These are phyloP conservation scores for Zoanthus gigantus DNA, from an alignment of 92 coral and sea anemone genomes.

Conservation along the genomic window DNA sequence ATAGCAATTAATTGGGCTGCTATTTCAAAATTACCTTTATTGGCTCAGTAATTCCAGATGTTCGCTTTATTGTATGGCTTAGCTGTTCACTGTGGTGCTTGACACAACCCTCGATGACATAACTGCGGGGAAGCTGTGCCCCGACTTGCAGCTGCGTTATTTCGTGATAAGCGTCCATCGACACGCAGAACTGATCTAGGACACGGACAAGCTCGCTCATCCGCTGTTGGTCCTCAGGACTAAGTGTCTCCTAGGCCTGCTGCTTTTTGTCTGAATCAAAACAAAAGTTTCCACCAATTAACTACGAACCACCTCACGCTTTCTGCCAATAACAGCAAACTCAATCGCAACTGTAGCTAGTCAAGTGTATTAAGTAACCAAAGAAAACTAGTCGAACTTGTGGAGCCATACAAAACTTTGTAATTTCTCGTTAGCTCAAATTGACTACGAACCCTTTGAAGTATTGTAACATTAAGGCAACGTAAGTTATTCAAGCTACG, in stretches of 20 bases:
- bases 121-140: constrained; percentile 20
- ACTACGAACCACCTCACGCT: constrained; percentile 2
- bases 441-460: constrained; percentile 1
- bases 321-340: constrained; percentile 2
- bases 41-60: constrained; percentile 23
- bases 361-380: neutral
- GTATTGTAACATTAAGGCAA: neutral
- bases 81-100: constrained; percentile 18
- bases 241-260: constrained; percentile 25
- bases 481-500: neutral
- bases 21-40: constrained; percentile 30
- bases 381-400: constrained; percentile 7
- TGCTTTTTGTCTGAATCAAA: constrained; percentile 30
- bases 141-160: constrained; percentile 27
- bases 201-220: constrained; percentile 31
- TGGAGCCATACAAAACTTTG: neutral
- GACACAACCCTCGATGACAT: constrained; percentile 16
- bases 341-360: neutral
- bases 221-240: constrained; percentile 30
- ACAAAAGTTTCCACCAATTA: constrained; percentile 5
- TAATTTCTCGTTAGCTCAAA: neutral
- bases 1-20: constrained; percentile 12
- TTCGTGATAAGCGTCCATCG: constrained; percentile 25
- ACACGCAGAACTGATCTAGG: constrained; percentile 23
- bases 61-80: neutral